Base-by-base conservation (phyloP, 2,888 invertebrate species). In the Chrysina gloriosa region DNA sequence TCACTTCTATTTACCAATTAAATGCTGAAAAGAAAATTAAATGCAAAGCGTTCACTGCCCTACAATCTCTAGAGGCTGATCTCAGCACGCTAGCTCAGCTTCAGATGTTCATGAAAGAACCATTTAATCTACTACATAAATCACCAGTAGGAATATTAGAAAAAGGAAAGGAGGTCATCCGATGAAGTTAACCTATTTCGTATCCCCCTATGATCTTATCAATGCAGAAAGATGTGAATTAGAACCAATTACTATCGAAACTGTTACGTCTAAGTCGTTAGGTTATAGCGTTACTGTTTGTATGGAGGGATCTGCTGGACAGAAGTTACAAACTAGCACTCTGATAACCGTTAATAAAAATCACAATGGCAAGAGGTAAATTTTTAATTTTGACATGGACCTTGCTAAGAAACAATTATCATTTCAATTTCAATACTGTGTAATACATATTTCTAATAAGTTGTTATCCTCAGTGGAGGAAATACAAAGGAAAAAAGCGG, bases 21-120 rank as follows among this genome's bases (percentile, higher is more conserved):
- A 95, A 95, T 84, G 95, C 96, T 6, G 97, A 98, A 79, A 96
- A 96, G 80, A 96, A 96, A 84, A 90, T 95, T 5, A 97, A 96
- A 84, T 93, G 92, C 73, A 96, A 97, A 85, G 96, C 96, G 1
- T 97, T 95, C 80, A 92, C 93, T 78, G 96, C 97, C 9, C 85
- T 98, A 61, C 95, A 95, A 80, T 95, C 96, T 29, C 86, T 98
- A 76, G 97, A 97, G 85, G 89, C 92, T 19, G 97, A 98, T 84
- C 86, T 98, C 67, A 91, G 89, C 73, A 91, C 90, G 56, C 82
- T 97, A 72, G 92, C 92, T 36, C 93, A 94, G 76, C 82, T 93
- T 29, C 92, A 94, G 79, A 89, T 89, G 65, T 89, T 89, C 75
- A 89, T 92, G 80, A 88, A 90, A 63, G 90, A 91, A 71, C 87